Conservation (phyloP, 2,797 vertebrate genomes). For the Tadarida brasiliensis region DNA sequence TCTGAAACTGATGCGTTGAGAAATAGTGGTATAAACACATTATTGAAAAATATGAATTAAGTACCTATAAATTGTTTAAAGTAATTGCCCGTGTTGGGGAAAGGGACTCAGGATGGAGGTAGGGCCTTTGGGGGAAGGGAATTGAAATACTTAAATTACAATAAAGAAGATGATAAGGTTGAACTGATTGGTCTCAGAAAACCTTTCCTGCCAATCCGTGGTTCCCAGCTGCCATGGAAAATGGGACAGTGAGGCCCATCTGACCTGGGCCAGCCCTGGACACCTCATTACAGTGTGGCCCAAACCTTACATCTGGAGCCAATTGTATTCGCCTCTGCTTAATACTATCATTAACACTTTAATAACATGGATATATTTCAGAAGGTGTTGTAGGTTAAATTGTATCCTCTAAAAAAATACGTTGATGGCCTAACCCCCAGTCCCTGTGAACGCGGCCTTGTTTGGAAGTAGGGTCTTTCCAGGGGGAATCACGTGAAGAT, state of each 20-base stretch:
- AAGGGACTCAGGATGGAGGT: background rate
- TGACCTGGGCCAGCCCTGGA: background rate
- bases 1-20: background rate
- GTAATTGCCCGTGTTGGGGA: background rate
- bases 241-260: background rate
- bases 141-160: background rate
- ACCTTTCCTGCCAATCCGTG: background rate
- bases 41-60: background rate
- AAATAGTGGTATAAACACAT: background rate
- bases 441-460: background rate
- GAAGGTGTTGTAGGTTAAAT: background rate
- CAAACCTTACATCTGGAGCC: background rate
- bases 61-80: background rate
- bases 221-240: background rate
- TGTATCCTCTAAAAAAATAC: background rate
- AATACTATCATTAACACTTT: background rate
- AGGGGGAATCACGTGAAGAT: too few relatives aligned
- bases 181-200: background rate
- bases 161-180: background rate
- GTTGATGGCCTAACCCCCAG: background rate
- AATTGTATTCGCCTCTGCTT: background rate
- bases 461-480: background rate
- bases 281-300: background rate
- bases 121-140: background rate
- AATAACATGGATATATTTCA: background rate